A percentile compares a stretch with the other conserved stretches of the same genome.
Conservation (phyloP, 2,113 vertebrate species). For the Datnioides undecimradiatus region DNA sequence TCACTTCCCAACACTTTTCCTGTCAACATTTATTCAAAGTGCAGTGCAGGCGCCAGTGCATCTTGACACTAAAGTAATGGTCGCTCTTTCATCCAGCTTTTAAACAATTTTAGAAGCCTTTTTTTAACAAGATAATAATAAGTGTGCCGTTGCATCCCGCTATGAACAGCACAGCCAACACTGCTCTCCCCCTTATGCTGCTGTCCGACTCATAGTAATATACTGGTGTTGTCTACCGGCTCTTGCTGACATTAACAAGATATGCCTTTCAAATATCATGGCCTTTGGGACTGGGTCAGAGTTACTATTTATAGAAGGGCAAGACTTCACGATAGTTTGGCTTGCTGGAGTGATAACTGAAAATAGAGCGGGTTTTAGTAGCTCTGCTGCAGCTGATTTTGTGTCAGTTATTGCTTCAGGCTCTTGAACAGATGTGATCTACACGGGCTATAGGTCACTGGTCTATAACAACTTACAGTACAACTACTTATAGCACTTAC, state of each 20-base stretch:
- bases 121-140: constrained; percentile 39
- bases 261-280: constrained; percentile 88
- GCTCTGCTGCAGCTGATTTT: constrained; percentile 58
- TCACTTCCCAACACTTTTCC: constrained; percentile 54
- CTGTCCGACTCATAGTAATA: constrained; percentile 48
- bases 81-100: constrained; percentile 56
- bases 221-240: constrained; percentile 69
- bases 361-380: constrained; percentile 69
- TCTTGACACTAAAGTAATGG: constrained; percentile 41
- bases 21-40: constrained; percentile 62
- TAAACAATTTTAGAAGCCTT: constrained; percentile 50
- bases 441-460: constrained; percentile 32
- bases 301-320: constrained; percentile 83
- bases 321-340: constrained; percentile 74
- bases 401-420: constrained; percentile 58
- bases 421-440: constrained; percentile 69
- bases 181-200: constrained; percentile 18
- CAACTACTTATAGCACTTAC: too few species aligned
- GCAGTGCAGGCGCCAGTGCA: constrained; percentile 11
- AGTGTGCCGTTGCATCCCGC: constrained; percentile 3
- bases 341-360: constrained; percentile 67
- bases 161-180: constrained; percentile 40
- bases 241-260: constrained; percentile 81
- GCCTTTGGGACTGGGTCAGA: constrained; percentile 85
- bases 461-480: constrained; percentile 35